Evolutionary conservation across 2,888 invertebrate genomes (phyloP), one percentile per base, ranked within the genome.

Genomic region (Metellina segmentata): DNA sequence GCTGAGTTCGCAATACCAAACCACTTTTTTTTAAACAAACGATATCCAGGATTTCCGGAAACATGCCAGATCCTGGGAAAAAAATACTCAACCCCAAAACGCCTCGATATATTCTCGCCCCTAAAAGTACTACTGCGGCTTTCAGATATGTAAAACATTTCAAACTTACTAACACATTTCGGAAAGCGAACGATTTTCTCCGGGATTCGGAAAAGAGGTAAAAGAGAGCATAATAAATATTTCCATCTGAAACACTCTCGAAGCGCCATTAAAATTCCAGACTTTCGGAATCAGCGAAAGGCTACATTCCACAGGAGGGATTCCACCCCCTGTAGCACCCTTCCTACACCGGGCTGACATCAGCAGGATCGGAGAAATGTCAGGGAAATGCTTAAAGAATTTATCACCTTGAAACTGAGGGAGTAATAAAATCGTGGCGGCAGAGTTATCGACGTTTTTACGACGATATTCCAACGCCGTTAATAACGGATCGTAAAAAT

Each of bases 401-500:
- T 85, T 75, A 85, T 85, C 85, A 75, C 61, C 85, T 75, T n/a
- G 85, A 48, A 75, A 85, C 53, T 61, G 85, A 48, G 85, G 53
- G 61, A n/a, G 78, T 34, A 75, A 75, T 75, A 85, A 85, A 85
- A 85, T 61, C 34, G 34, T 48, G 61, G 82, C 13, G 53, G 48
- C 8, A 51, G 8, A 49, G 71, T 74, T 20, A 75, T 77, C 77
- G 85, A 51, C 70, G 87, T 87, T 87, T 87, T 87, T 87, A 87
- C 81, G 71, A 53, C 53, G 72, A 34, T 87, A 81, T 87, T 81
- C 52, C 87, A 16, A 13, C 72, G 72, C 72, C 53, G 72, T 87
- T 87, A 87, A 87, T 87, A 87, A 81, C 87, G 87, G 79, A n/a
- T 48, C 87, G 87, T 87, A 87, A 87, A 34, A 87, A 87, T 48